Evolutionary conservation across 1,140 invertebrate genomes (phyloP).

Genomic region (Uloborus diversus): DNA sequence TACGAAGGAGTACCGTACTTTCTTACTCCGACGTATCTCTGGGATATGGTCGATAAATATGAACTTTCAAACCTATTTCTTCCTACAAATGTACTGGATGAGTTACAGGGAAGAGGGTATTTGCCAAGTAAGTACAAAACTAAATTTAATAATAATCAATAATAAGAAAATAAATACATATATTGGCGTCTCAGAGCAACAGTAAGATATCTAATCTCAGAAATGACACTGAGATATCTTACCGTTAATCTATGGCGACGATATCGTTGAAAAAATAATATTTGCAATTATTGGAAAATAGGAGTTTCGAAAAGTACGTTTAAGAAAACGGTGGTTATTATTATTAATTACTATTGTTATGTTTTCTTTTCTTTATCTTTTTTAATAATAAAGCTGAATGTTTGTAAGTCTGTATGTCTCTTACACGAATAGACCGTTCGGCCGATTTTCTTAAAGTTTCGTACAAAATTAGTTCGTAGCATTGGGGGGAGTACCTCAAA

Average conservation of each 20-base stretch:
- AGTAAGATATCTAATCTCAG: no score
- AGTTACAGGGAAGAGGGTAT: neutral
- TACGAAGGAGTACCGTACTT: conserved; percentile 17
- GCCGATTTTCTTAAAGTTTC: no score
- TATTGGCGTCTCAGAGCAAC: no score
- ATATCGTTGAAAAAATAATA: neutral
- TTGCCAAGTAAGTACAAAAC: conserved; percentile 1
- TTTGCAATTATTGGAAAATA: neutral
- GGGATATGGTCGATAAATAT: conserved; percentile 14
- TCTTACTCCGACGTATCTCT: neutral
- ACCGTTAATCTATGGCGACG: no score
- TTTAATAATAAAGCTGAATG: no score
- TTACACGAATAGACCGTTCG: no score
- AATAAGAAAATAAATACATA: neutral
- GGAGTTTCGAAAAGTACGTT: neutral
- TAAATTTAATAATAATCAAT: neutral
- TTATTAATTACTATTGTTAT: no score
- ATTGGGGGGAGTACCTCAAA: no score
- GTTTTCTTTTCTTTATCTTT: no score
- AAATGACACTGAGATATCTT: no score
- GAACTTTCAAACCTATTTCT: neutral
- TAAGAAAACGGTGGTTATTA: neutral
- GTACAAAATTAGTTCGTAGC: no score
- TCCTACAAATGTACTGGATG: neutral
- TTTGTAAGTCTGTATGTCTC: no score